Evolutionary conservation across 2,888 invertebrate genomes (phyloP), one percentile per base, ranked within the genome.

Genomic region (Eubasilissa splendida): DNA sequence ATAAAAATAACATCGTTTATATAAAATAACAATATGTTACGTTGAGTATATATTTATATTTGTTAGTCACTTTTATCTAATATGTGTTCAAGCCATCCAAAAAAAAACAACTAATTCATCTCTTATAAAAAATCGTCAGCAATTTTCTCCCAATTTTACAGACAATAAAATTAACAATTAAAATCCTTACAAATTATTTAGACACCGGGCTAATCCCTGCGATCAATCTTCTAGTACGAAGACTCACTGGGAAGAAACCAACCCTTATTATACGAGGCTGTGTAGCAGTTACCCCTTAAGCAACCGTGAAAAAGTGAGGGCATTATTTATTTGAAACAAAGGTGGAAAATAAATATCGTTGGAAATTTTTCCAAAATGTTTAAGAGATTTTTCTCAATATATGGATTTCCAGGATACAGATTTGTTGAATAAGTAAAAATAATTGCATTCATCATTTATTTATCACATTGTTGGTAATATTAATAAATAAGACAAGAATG

Each of bases 121-220:
- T 42, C 42, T 42, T 42, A 5, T 42, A 42, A 42, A 42, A 42
- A 42, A 42, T 42, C 7, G 0, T 7, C 42, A 7, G 7, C 42
- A 42, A 42, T 42, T 42, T 42, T 42, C 54, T 54, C 54, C 70
- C 11, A 70, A 70, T 70, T 70, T 70, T 54, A 70, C 70, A 70
- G 70, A 70, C 70, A 70, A 70, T 54, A 70, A 70, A 70, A 70
- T 70, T 70, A 70, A 70, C 70, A 70, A 70, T 70, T 70, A 70
- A 70, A 70, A 70, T 70, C 70, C 33, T 54, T 8, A 31, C 53
- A 14, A 70, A 70, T 70, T 70, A 54, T 70, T 70, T 54, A 70
- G 70, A 70, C 70, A 54, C 53, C 10, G 31, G 53, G 70, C 54
- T 70, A 70, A 70, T 70, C 70, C 31, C 11, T 5, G 14, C 70